These are phyloP conservation scores for Amaurobius ferox DNA, from an alignment of 2,888 invertebrate species.

Conservation along the genomic window DNA sequence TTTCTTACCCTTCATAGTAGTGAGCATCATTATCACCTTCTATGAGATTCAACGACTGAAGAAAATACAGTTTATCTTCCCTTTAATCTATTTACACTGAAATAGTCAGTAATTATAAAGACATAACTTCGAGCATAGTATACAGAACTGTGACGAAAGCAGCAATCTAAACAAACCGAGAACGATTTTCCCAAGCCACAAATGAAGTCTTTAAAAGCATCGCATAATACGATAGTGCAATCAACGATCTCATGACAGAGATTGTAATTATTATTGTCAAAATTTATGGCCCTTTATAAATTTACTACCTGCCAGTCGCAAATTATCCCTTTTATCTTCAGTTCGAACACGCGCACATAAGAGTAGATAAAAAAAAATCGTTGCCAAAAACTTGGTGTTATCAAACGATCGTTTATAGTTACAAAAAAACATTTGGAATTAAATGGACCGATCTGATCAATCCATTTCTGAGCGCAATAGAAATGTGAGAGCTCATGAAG, in stretches of 20 bases:
- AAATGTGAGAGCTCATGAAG: background rate
- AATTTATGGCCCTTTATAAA: background rate
- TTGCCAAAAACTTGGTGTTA: background rate
- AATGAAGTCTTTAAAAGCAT: background rate
- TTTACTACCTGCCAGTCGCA: background rate
- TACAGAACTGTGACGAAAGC: no score
- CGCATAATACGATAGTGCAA: background rate
- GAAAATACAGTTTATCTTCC: no score
- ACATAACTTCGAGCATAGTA: no score
- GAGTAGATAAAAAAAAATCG: background rate
- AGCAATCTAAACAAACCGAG: no score
- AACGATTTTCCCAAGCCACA: background rate
- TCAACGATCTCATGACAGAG: background rate
- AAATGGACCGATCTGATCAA: background rate
- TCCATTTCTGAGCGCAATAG: constrained; percentile 6
- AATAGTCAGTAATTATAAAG: no score
- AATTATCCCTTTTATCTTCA: background rate
- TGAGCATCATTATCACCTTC: no score
- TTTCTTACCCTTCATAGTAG: no score
- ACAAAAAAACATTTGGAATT: background rate
- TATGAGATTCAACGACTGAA: no score
- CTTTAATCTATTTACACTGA: no score
- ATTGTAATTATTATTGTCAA: constrained; percentile 1
- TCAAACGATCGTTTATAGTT: background rate
- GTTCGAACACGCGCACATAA: background rate